phyloP scores from a whole-genome alignment of 2,797 vertebrate species.

The Neostethus bicornis region DNA sequence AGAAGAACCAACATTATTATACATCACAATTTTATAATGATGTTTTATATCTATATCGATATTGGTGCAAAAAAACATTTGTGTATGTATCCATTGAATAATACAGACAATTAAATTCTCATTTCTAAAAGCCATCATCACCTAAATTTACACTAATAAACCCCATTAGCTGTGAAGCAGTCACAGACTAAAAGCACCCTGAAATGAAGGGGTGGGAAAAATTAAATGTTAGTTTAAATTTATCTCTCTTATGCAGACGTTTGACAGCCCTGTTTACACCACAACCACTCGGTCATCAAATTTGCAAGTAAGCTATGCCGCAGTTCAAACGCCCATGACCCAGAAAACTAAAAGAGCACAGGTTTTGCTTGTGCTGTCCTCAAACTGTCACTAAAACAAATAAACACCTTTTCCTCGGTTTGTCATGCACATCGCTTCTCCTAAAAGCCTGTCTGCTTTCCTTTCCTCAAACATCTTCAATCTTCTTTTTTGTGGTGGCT shows the following conservation, averaged over 20 bases:
- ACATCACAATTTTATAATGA: no score
- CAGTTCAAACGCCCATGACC: conserved; percentile 16
- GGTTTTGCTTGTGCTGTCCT: conserved; percentile 23
- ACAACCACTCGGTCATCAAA: conserved; percentile 26
- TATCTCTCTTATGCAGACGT: neutral
- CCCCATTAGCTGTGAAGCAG: neutral
- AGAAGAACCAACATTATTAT: no score
- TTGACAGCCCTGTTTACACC: conserved; percentile 20
- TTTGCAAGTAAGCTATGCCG: conserved; percentile 17
- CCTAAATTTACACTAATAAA: neutral
- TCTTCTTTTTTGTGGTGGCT: conserved; percentile 31
- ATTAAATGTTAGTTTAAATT: conserved; percentile 9
- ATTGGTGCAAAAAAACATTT: no score
- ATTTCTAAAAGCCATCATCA: conserved; percentile 9
- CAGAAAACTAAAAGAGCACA: conserved; percentile 22
- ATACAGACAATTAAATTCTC: no score
- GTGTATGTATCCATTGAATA: no score
- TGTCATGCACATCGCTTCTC: conserved; percentile 11
- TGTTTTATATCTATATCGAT: no score
- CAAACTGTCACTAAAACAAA: conserved; percentile 15
- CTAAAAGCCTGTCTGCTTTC: conserved; percentile 14
- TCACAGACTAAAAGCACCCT: neutral
- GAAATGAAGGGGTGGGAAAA: neutral
- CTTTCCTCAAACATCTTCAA: conserved; percentile 22
- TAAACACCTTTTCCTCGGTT: conserved; percentile 15